Evolutionary conservation across 2,797 vertebrate genomes (phyloP).

Genomic region (Pelodytes ibericus): DNA sequence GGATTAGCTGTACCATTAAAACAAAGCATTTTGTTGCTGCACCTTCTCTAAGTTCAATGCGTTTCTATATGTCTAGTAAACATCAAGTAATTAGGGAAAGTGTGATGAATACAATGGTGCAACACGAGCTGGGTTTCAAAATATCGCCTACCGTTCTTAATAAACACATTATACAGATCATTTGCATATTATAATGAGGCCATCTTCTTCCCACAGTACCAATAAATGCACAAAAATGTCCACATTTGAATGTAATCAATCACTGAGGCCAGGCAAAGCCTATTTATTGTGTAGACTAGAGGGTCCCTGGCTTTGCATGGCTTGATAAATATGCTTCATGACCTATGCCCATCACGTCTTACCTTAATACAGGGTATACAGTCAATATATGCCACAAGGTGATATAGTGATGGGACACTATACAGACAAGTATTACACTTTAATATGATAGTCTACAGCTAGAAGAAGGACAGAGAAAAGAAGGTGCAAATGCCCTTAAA

Average conservation of each 20-base stretch:
- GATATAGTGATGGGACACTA: not conserved
- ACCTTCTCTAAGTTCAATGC: conserved; percentile 11
- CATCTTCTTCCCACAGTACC: conserved; percentile 31
- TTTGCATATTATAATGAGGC: conserved; percentile 55
- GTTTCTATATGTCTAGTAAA: conserved; percentile 47
- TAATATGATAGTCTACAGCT: too few species aligned
- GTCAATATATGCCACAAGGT: conserved; percentile 13
- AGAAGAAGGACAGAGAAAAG: too few species aligned
- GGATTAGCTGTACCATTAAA: not conserved
- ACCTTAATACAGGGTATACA: not conserved
- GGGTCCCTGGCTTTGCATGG: conserved; percentile 29
- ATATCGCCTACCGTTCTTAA: conserved; percentile 40
- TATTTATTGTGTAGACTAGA: conserved; percentile 39
- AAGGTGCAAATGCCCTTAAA: too few species aligned
- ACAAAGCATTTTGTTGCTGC: not conserved
- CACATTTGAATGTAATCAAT: conserved; percentile 53
- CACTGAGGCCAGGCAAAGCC: conserved; percentile 28
- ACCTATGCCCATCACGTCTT: conserved; percentile 1
- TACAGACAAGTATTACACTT: not conserved
- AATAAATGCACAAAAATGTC: conserved; percentile 50
- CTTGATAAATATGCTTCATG: conserved; percentile 43
- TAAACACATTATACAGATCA: conserved; percentile 45
- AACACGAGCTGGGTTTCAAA: not conserved
- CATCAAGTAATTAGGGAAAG: conserved; percentile 48
- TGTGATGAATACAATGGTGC: conserved; percentile 49